These are phyloP conservation scores for Camponotus fellah DNA, from an alignment of 2,888 invertebrate species.

Conservation along the genomic window DNA sequence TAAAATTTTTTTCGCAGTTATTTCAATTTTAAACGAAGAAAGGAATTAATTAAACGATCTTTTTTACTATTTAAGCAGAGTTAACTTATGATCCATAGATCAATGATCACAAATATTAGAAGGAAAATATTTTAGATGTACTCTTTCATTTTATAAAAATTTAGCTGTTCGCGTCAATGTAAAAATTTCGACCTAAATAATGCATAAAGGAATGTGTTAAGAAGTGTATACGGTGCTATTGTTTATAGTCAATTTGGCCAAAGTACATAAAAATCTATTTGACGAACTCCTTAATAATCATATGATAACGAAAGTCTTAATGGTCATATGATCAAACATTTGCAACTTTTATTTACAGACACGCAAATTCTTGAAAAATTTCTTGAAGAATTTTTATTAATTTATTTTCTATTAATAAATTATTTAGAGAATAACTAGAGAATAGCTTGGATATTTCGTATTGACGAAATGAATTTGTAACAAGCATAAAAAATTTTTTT, in stretches of 20 bases:
- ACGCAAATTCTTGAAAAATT: neutral
- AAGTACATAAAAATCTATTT: neutral
- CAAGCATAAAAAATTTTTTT: neutral
- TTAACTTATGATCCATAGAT: neutral
- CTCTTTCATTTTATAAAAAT: neutral
- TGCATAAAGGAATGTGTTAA: neutral
- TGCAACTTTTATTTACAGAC: neutral
- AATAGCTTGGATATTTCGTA: neutral
- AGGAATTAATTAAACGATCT: neutral
- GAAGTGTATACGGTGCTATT: neutral
- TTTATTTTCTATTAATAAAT: neutral
- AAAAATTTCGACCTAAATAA: constrained; percentile 31
- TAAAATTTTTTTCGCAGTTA: neutral
- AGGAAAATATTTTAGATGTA: neutral
- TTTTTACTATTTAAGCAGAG: neutral
- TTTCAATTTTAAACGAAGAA: constrained; percentile 6
- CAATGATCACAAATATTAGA: neutral
- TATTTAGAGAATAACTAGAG: neutral
- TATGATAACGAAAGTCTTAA: neutral
- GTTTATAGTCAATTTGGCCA: neutral
- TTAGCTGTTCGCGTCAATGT: neutral
- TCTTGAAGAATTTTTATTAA: neutral
- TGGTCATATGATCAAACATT: neutral
- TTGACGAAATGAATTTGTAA: constrained; percentile 7
- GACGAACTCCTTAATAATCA: neutral